These are phyloP conservation scores for Melanotaenia maccullochi DNA, from an alignment of 2,797 vertebrate species.

Conservation along the genomic window DNA sequence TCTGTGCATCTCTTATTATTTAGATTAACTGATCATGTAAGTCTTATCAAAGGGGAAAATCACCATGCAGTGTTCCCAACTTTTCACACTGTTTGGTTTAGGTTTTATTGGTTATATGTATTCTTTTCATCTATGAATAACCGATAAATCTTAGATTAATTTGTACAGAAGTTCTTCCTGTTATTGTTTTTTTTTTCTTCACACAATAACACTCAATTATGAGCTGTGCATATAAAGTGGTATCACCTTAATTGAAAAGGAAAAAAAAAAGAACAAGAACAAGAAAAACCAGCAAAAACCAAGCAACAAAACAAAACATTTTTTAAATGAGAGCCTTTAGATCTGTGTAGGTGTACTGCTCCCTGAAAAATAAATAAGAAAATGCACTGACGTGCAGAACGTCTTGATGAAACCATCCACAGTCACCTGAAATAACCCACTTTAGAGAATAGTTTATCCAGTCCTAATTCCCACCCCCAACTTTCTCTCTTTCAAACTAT, in stretches of 20 bases:
- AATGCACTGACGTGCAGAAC: slow-evolving; percentile 29
- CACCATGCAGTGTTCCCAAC: neutral
- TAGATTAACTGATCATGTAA: neutral
- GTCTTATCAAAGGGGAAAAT: neutral
- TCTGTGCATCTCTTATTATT: neutral
- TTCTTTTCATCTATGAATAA: neutral
- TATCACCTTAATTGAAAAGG: neutral
- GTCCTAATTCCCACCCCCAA: slow-evolving; percentile 9
- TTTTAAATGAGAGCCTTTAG: neutral
- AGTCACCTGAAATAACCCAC: slow-evolving; percentile 37
- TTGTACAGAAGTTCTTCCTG: neutral
- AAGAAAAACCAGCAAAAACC: too few relatives aligned
- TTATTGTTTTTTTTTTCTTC: neutral
- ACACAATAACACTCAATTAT: neutral
- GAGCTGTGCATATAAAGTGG: neutral
- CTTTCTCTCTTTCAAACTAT: slow-evolving; percentile 20
- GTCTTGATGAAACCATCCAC: slow-evolving; percentile 37
- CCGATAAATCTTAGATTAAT: neutral
- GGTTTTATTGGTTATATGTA: neutral
- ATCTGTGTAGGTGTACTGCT: neutral
- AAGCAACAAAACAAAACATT: too few relatives aligned
- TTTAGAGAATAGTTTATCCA: slow-evolving; percentile 38
- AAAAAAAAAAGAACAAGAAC: neutral
- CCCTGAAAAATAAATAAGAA: neutral
- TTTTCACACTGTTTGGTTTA: neutral